Percentiles rank a stretch among this genome's conserved stretches.
Evolutionary conservation across 2,888 invertebrate species (phyloP).

Genomic region (Erebia aethiops): DNA sequence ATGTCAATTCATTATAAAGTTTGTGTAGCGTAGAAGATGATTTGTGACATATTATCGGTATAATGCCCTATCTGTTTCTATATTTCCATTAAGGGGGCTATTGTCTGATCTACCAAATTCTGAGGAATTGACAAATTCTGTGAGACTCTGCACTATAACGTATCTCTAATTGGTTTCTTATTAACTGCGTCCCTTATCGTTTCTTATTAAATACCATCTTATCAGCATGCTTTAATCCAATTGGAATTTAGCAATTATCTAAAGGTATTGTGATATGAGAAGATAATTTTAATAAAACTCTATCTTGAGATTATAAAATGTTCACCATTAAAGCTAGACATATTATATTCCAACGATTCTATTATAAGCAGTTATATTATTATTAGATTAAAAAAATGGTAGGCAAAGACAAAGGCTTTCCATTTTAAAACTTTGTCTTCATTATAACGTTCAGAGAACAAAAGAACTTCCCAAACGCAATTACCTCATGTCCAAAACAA

Average conservation of each 20-base stretch:
- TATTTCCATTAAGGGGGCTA: slow-evolving; percentile 68
- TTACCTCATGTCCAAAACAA: slow-evolving; percentile 70
- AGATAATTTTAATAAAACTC: background rate
- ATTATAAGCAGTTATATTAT: background rate
- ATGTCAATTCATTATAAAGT: slow-evolving; percentile 82
- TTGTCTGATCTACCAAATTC: slow-evolving; percentile 68
- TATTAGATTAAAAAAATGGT: background rate
- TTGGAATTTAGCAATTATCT: slow-evolving; percentile 30
- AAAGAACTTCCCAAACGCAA: slow-evolving; percentile 54
- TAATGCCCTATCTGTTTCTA: slow-evolving; percentile 74
- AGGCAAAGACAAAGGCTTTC: background rate
- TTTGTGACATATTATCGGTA: slow-evolving; percentile 81
- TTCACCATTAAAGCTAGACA: background rate
- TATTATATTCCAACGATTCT: background rate
- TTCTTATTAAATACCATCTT: slow-evolving; percentile 23
- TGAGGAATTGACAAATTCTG: slow-evolving; percentile 73
- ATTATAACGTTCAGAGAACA: background rate
- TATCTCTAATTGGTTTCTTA: slow-evolving; percentile 62
- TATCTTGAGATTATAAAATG: background rate
- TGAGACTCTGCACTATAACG: slow-evolving; percentile 49
- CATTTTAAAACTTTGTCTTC: background rate
- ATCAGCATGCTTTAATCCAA: slow-evolving; percentile 7
- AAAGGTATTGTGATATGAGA: background rate
- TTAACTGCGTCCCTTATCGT: slow-evolving; percentile 52
- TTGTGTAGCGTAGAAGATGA: slow-evolving; percentile 75